Evolutionary conservation across 2,113 vertebrate genomes (phyloP).

Genomic region (Isichthys henryi): DNA sequence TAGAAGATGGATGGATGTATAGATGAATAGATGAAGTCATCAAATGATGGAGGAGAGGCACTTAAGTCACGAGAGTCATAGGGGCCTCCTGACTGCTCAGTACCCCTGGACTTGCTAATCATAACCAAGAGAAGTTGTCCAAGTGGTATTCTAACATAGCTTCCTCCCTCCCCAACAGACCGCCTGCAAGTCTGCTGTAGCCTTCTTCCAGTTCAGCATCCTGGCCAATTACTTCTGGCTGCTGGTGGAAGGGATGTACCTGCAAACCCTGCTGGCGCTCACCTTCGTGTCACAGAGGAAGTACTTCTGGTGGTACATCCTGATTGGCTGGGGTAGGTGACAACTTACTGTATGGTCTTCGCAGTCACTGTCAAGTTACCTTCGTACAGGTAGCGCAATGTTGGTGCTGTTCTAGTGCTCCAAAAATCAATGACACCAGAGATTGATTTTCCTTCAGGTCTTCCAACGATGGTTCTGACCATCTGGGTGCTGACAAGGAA

Average conservation of each 20-base stretch:
- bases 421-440: not conserved
- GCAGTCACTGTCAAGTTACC: not conserved
- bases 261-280: conserved; percentile 81
- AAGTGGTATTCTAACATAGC: not conserved
- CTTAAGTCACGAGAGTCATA: not conserved
- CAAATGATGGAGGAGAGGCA: not conserved
- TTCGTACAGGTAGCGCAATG: not conserved
- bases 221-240: conserved; percentile 98
- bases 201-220: conserved; percentile 87
- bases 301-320: conserved; percentile 79
- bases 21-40: not conserved
- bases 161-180: conserved; percentile 54
- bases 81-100: not conserved
- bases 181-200: conserved; percentile 81
- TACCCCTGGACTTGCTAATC: not conserved
- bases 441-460: conserved; percentile 37
- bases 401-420: not conserved
- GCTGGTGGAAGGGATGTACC: conserved; percentile 89
- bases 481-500: conserved; percentile 61
- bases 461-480: conserved; percentile 55
- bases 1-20: not conserved
- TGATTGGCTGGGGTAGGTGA: conserved; percentile 72
- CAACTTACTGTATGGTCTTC: not conserved
- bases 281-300: conserved; percentile 73
- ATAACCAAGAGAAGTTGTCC: not conserved